Percentiles rank a stretch among this genome's conserved stretches.
phyloP scores from a whole-genome alignment of 2,888 invertebrate species.

The Neocrepidodera transversa region DNA sequence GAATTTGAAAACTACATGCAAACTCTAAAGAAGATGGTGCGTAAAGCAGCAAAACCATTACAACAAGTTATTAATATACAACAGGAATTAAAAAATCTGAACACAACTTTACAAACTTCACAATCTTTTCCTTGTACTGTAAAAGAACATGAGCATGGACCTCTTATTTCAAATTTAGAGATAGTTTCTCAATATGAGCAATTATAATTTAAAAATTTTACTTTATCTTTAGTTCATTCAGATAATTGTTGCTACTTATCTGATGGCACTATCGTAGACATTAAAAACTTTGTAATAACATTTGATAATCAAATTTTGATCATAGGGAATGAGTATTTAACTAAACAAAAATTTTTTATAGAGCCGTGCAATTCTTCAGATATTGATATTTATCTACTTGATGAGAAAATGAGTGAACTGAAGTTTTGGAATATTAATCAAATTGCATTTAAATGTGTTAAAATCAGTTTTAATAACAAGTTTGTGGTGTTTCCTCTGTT shows the following conservation, averaged over 20 bases:
- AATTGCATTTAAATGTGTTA: constrained; percentile 19
- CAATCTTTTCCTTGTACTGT: constrained; percentile 1
- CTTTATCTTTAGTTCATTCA: constrained; percentile 2
- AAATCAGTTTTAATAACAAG: constrained; percentile 13
- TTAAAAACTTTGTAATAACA: constrained; percentile 15
- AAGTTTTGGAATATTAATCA: constrained; percentile 16
- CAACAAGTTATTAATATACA: constrained; percentile 25
- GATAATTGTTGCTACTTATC: constrained; percentile 21
- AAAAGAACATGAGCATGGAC: constrained; percentile 17
- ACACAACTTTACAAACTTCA: constrained; percentile 4
- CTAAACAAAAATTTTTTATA: constrained; percentile 15
- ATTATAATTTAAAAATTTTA: constrained; percentile 19
- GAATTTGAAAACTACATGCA: constrained; percentile 26
- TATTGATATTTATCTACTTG: constrained; percentile 13
- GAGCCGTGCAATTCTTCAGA: constrained; percentile 11
- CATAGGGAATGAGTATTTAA: constrained; percentile 17
- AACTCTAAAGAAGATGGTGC: constrained; percentile 13
- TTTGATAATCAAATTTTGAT: constrained; percentile 9
- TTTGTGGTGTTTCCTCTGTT: constrained; percentile 11
- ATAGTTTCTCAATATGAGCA: constrained; percentile 18
- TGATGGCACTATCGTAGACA: constrained; percentile 14
- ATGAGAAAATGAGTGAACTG: constrained; percentile 14
- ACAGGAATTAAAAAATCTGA: constrained; percentile 9
- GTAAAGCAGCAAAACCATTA: constrained; percentile 18
- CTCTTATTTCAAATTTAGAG: neutral